Percentiles rank a stretch among this genome's conserved stretches.
phyloP scores from a whole-genome alignment of 1,140 invertebrate genomes.

The Zaprionus ghesquierei region DNA sequence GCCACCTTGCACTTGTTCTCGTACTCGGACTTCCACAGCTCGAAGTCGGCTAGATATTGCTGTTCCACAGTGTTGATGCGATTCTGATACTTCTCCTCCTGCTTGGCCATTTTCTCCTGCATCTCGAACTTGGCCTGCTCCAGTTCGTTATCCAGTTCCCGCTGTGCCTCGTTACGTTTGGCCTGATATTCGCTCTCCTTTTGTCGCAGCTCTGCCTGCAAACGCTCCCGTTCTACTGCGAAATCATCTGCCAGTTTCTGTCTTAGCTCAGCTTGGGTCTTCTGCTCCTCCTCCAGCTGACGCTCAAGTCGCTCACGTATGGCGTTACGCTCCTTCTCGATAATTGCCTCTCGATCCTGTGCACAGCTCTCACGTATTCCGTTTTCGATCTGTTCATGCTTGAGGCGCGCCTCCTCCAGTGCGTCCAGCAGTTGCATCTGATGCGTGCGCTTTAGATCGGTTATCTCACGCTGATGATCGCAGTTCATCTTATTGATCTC shows the following conservation, averaged over 20 bases:
- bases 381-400: slow-evolving; percentile 83
- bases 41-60: slow-evolving; percentile 84
- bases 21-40: slow-evolving; percentile 85
- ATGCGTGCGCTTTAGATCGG: slow-evolving; percentile 85
- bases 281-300: slow-evolving; percentile 84
- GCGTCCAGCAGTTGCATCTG: slow-evolving; percentile 84
- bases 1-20: slow-evolving; percentile 84
- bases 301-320: slow-evolving; percentile 84
- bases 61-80: slow-evolving; percentile 84
- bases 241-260: slow-evolving; percentile 84
- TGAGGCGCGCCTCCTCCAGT: slow-evolving; percentile 77
- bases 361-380: slow-evolving; percentile 83
- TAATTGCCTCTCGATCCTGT: slow-evolving; percentile 83
- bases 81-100: slow-evolving; percentile 81
- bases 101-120: slow-evolving; percentile 83
- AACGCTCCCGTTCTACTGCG: slow-evolving; percentile 78
- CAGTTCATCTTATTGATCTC: slow-evolving; percentile 87
- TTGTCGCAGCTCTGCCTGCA: slow-evolving; percentile 74
- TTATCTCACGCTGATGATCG: slow-evolving; percentile 85
- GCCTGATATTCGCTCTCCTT: slow-evolving; percentile 78
- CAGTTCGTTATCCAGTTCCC: slow-evolving; percentile 75
- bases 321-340: slow-evolving; percentile 84
- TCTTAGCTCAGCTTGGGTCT: slow-evolving; percentile 84
- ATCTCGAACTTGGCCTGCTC: slow-evolving; percentile 83
- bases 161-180: slow-evolving; percentile 59